Base-by-base conservation (phyloP, 2,888 invertebrate genomes). In the Selenia dentaria region DNA sequence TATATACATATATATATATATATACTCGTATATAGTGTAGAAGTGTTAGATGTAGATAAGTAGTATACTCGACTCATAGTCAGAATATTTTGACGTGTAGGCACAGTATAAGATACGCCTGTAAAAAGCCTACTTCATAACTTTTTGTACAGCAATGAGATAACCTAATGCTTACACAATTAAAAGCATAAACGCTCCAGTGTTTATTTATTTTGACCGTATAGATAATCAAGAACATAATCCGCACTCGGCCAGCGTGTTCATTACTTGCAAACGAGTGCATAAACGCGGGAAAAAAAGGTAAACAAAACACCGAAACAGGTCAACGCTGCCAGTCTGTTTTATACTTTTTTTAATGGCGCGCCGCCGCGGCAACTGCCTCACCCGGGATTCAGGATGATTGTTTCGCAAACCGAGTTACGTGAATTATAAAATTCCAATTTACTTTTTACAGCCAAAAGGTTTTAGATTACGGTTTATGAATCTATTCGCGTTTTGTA, bases 261-360 rank as follows among this genome's bases (percentile, higher is more conserved):
- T 29, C 49, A 41, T 54, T 49, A 51, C 26, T 12, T 36, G 39
- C 27, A 44, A 55, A 47, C 31, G 46, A 44, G 50, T 57, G 33
- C 41, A 55, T 57, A 57, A 57, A 58, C 46, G 48, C 39, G 46
- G 33, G 45, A 44, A 46, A 64, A n/a, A 68, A 62, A 64, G 47
- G 64, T 68, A 71, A 74, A 74, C 66, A 72, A 64, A 70, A 65
- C 66, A 55, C 45, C 54, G 22, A 69, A 67, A 55, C 69, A 55
- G 76, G 77, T 74, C 73, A 71, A 62, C 67, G 59, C 67, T 68
- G 63, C 60, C 69, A 57, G 71, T 67, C 59, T 59, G 61, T 50
- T 67, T 78, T 75, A 73, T 79, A 67, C n/a, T 51, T 62, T 68
- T 71, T 71, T 78, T 74, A 75, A 74, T 63, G 58, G 61, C 68